These are phyloP conservation scores for Agonum fuliginosum DNA, from an alignment of 2,888 invertebrate genomes.

Conservation along the genomic window DNA sequence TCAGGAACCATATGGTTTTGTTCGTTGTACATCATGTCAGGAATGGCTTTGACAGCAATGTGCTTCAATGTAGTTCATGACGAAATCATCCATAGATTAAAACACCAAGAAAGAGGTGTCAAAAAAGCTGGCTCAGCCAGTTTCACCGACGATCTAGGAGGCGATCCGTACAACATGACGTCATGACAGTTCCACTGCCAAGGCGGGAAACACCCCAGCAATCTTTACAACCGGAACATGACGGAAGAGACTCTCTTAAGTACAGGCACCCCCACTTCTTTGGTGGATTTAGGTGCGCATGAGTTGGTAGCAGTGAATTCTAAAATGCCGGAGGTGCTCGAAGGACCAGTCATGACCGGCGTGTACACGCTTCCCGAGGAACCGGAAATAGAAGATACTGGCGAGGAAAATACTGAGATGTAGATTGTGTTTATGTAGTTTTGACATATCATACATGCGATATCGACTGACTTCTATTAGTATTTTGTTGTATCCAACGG, in stretches of 20 bases:
- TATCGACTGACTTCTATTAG: conserved; percentile 53
- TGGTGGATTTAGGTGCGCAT: conserved; percentile 65
- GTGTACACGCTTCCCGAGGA: conserved; percentile 77
- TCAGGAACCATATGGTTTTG: conserved; percentile 90
- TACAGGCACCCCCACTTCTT: conserved; percentile 75
- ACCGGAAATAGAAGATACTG: conserved; percentile 74
- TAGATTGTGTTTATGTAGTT: conserved; percentile 63
- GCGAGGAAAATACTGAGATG: conserved; percentile 73
- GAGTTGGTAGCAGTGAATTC: conserved; percentile 70
- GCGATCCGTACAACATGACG: conserved; percentile 81
- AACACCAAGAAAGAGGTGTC: conserved; percentile 79
- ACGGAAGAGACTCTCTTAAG: conserved; percentile 77
- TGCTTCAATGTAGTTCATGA: conserved; percentile 93
- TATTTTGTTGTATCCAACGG: conserved; percentile 37
- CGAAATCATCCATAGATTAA: conserved; percentile 88
- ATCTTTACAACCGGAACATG: conserved; percentile 77
- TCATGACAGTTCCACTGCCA: conserved; percentile 84
- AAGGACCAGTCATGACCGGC: conserved; percentile 73
- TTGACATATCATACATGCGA: conserved; percentile 55
- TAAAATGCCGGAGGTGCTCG: conserved; percentile 71
- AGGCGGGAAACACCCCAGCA: conserved; percentile 72
- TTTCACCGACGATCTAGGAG: conserved; percentile 79
- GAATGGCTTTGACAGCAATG: conserved; percentile 92
- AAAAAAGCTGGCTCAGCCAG: conserved; percentile 77
- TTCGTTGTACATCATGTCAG: conserved; percentile 89